These are phyloP conservation scores for Centropus bengalensis DNA, from an alignment of 2,113 vertebrate species.

Conservation along the genomic window DNA sequence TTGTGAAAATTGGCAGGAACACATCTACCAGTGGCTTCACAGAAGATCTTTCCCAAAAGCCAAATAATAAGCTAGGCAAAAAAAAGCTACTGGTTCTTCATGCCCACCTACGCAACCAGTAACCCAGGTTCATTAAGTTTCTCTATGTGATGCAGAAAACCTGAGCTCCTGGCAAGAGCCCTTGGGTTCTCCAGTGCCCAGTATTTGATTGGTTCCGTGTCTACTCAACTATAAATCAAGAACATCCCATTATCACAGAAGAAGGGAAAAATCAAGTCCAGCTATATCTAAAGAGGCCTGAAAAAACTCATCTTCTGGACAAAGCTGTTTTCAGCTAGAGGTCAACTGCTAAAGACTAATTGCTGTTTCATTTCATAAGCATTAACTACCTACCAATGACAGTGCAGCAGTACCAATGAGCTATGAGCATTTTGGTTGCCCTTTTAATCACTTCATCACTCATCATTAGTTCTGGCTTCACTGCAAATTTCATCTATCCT, in stretches of 20 bases:
- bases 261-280: neutral
- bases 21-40: neutral
- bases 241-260: neutral
- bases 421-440: conserved; percentile 14
- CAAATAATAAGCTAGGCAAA: neutral
- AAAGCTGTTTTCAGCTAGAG: neutral
- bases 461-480: conserved; percentile 1
- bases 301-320: neutral
- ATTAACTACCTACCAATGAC: neutral
- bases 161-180: neutral
- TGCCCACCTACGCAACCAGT: neutral
- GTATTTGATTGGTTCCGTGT: neutral
- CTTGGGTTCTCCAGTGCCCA: neutral
- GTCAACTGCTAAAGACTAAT: neutral
- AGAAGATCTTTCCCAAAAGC: neutral
- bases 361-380: conserved; percentile 1
- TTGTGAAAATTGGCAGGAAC: neutral
- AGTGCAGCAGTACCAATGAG: neutral
- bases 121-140: neutral
- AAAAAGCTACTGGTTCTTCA: neutral
- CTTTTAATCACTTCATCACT: conserved; percentile 56
- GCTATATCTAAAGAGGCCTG: neutral
- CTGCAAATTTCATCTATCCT: conserved; percentile 8
- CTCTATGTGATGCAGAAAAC: neutral
- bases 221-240: neutral